Base-by-base conservation (phyloP, 2,888 invertebrate species). In the Cryptops parisi region DNA sequence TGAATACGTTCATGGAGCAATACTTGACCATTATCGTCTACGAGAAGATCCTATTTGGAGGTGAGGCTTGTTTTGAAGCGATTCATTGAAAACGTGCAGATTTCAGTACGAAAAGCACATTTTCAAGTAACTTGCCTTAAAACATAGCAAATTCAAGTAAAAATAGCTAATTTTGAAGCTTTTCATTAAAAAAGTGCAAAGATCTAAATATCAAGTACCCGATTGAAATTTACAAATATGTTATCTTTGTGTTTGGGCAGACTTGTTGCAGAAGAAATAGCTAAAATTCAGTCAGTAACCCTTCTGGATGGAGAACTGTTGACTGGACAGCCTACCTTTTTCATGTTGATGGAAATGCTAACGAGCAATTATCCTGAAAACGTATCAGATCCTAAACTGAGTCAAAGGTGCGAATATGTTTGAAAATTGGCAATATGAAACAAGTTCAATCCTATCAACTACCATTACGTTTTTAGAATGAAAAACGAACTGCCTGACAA, bases 31-130 rank as follows among this genome's bases (percentile, higher is more conserved):
- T 21, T 6, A n/a, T 26, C 26, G 38, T n/a, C 27, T 48, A 21
- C 27, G 38, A 27, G 33, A 48, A 23, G 39, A 48, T 3, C 48
- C 48, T 12, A 48, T 48, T 6, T 48, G 48, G 48, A 19, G 27
- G 47, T 47, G 27, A 26, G n/a, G n/a, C n/a, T n/a, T n/a, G n/a
- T n/a, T n/a, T n/a, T n/a, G n/a, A n/a, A n/a, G n/a, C n/a, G n/a
- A n/a, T n/a, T n/a, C n/a, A n/a, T n/a, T n/a, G n/a, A n/a, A n/a
- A n/a, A n/a, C n/a, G n/a, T n/a, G n/a, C n/a, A n/a, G n/a, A n/a
- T n/a, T n/a, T n/a, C n/a, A n/a, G n/a, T n/a, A n/a, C n/a, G n/a
- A n/a, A n/a, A n/a, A n/a, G n/a, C n/a, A n/a, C n/a, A n/a, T n/a
- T n/a, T n/a, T n/a, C n/a, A n/a, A n/a, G n/a, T n/a, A n/a, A n/a